Percentiles rank a stretch among this genome's conserved stretches.
phyloP scores from a whole-genome alignment of 92 coral and sea anemone species.

The Phymanthus crucifer region DNA sequence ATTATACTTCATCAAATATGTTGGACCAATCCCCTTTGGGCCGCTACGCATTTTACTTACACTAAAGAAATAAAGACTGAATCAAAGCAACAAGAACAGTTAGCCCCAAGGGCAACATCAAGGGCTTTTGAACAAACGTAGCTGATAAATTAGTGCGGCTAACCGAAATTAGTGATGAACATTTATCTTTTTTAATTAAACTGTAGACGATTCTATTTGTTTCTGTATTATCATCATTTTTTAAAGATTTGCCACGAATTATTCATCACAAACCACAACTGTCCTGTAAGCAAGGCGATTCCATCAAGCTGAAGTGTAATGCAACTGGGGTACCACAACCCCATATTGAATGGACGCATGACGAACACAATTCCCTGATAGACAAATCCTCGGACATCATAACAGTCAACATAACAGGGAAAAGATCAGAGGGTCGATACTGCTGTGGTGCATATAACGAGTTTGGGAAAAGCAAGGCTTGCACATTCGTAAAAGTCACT shows the following conservation, averaged over 20 bases:
- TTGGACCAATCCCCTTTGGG: not conserved
- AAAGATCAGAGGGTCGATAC: constrained; percentile 28
- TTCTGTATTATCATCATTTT: not conserved
- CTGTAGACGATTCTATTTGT: not conserved
- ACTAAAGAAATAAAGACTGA: no score
- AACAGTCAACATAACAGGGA: not conserved
- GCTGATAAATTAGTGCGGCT: no score
- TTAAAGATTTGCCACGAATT: not conserved
- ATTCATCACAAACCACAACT: not conserved
- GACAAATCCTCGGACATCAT: not conserved
- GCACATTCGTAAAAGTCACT: not conserved
- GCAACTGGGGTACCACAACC: constrained; percentile 51
- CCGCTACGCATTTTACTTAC: not conserved
- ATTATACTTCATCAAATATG: no score
- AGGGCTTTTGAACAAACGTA: no score
- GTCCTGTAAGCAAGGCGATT: not conserved
- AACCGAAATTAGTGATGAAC: not conserved
- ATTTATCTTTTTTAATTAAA: not conserved
- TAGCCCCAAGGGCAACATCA: no score
- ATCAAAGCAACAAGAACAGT: no score
- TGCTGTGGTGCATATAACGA: constrained; percentile 39
- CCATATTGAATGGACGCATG: constrained; percentile 22
- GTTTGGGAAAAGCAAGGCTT: constrained; percentile 15
- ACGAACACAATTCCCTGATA: not conserved
- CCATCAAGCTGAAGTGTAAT: constrained; percentile 34